Base-by-base conservation (phyloP, 2,888 invertebrate species). In the Drosophila birchii region DNA sequence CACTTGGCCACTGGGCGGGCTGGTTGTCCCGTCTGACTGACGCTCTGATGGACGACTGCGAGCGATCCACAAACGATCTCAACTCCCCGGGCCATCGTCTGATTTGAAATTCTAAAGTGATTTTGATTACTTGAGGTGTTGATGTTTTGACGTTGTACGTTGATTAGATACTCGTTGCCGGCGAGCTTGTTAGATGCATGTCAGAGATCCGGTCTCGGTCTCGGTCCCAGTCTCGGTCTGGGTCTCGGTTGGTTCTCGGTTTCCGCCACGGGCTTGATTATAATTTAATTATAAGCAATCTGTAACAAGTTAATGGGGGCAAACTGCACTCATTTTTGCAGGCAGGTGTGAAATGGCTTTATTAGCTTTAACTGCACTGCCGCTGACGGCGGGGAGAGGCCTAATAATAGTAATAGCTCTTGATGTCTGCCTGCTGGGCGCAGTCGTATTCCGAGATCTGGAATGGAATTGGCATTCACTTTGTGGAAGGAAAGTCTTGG, bases 111-210 rank as follows among this genome's bases (percentile, higher is more conserved):
- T 86, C 86, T 86, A 86, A 86, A 86, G 86, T 86, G 86, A 87
- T 86, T 86, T 86, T 86, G 86, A 86, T 86, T 86, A 86, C 88
- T 87, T 81, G 88, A 86, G 86, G 86, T 86, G 86, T 86, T 87
- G 86, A 86, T 86, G 86, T 86, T 86, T 86, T 86, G 86, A 86
- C 86, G 68, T 86, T 86, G 86, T 86, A 86, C 86, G 86, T 86
- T 86, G 86, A 86, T 86, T 86, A 86, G 86, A 86, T 86, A 86
- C 83, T 80, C 83, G 86, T 76, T 76, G 75, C 68, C 47, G 64
- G 51, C 61, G 29, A 61, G 82, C 87, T 86, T 87, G 86, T 87
- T 86, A 87, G 83, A 83, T 87, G 81, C 87, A 85, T 87, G 87
- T 86, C 84, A 84, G 39, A 55, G 60, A 62, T 64, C 78, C 71